Evolutionary conservation across 1,140 invertebrate species (phyloP).

Genomic region (Aphis craccivora): DNA sequence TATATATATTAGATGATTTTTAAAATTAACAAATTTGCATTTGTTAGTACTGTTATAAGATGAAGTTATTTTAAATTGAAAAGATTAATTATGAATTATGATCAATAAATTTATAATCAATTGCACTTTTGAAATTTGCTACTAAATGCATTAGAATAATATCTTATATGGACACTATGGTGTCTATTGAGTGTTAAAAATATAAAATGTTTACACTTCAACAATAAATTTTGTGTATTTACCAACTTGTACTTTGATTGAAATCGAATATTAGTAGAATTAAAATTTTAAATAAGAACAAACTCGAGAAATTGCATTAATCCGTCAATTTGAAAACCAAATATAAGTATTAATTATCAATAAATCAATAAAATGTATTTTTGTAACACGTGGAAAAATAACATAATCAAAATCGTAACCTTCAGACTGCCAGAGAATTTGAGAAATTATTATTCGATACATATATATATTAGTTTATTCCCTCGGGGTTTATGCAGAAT

Average conservation of each 20-base stretch:
- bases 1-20: not conserved
- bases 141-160: too few relatives aligned
- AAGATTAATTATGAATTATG: too few relatives aligned
- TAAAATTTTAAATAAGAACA: not conserved
- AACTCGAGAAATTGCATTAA: not conserved
- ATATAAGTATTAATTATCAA: not conserved
- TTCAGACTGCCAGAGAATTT: not conserved
- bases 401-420: not conserved
- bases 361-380: not conserved
- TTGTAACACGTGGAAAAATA: not conserved
- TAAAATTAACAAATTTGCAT: not conserved
- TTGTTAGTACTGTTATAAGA: not conserved
- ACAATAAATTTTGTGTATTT: too few relatives aligned
- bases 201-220: too few relatives aligned
- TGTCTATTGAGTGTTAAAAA: too few relatives aligned
- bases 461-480: not conserved
- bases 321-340: not conserved
- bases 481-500: not conserved
- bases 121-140: too few relatives aligned
- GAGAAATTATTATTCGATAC: not conserved
- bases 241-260: not conserved
- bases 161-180: too few relatives aligned
- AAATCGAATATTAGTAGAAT: not conserved
- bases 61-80: not conserved
- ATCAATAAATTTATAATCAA: not conserved